Conservation (phyloP, 2,888 invertebrate species). For the Pinctada fucata region DNA sequence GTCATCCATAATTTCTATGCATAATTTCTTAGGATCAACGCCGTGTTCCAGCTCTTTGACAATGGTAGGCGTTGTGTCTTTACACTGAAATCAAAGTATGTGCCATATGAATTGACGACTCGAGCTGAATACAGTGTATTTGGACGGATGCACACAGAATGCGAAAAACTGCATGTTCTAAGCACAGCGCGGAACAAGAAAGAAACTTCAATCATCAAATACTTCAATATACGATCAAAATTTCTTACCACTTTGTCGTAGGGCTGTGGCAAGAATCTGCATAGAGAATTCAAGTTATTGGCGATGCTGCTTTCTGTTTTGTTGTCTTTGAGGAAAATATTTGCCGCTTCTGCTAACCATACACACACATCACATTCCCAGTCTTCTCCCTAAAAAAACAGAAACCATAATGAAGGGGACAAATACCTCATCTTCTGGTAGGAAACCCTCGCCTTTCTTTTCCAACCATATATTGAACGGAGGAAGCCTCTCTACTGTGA, state of each 20-base stretch:
- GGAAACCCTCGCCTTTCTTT: too few species aligned
- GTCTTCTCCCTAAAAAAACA: constrained; percentile 13
- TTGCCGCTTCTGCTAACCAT: constrained; percentile 28
- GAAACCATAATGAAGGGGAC: neutral
- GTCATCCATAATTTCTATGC: constrained; percentile 30
- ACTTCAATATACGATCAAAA: too few species aligned
- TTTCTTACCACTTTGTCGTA: constrained; percentile 27
- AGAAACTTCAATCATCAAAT: too few species aligned
- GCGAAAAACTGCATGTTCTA: too few species aligned
- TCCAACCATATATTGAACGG: too few species aligned
- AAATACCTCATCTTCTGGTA: too few species aligned
- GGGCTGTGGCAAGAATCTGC: constrained; percentile 34
- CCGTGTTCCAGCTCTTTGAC: constrained; percentile 38
- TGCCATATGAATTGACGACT: too few species aligned
- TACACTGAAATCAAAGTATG: constrained; percentile 19
- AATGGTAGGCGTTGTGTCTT: constrained; percentile 25
- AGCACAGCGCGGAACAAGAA: too few species aligned
- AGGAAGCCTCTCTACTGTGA: too few species aligned
- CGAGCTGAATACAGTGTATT: too few species aligned
- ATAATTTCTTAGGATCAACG: constrained; percentile 33
- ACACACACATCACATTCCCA: constrained; percentile 37
- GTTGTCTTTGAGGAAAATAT: constrained; percentile 32
- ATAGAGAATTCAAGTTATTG: constrained; percentile 22
- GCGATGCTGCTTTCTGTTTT: constrained; percentile 24
- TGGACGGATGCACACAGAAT: too few species aligned